Evolutionary conservation across 2,888 invertebrate genomes (phyloP), one percentile per base, ranked within the genome.

Genomic region (Eupsilia transversa): DNA sequence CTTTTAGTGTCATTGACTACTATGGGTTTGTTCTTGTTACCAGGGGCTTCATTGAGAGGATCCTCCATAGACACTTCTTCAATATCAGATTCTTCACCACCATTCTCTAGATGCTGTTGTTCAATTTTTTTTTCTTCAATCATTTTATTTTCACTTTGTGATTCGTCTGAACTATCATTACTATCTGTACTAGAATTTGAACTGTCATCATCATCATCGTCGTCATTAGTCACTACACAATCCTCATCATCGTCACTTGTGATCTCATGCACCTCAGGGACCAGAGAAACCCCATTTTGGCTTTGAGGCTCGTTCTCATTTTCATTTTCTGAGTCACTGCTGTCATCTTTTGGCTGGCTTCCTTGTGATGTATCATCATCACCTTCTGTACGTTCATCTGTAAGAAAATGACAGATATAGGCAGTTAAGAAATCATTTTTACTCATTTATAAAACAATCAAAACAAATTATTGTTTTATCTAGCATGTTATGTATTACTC

Each of bases 1-100:
- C 97, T 96, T 93, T 98, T 98, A 0, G 98, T 97, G 87, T 98
- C 98, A 94, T 97, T 98, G 0, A 98, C 97, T 66, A 98, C 97
- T 86, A 98, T 97, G 14, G 96, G 93, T 88, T 95, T 96, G 79
- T 87, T 92, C 86, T 82, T 82, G 20, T 94, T 94, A 73, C 85
- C 88, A 73, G 93, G 89, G n/a, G 88, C 71, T 93, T 94, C 94
- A 78, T 95, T 93, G 7, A 98, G 92, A 5, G 98, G 98, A 94
- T 98, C 98, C 87, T 97, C 97, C 65, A 97, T 97, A 68, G 97
- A 94, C 38, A 98, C 97, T 92, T 98, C 93, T 80, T 93, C 93
- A 68, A 93, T 88, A 83, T 93, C 93, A 75, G 92, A 92, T 75
- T 92, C 92, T 60, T 92, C 91, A 65, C 90, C 92, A 43, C 97